Evolutionary conservation across 2,797 vertebrate genomes (phyloP), one percentile per base, ranked within the genome.

Genomic region (Cossypha heuglini): DNA sequence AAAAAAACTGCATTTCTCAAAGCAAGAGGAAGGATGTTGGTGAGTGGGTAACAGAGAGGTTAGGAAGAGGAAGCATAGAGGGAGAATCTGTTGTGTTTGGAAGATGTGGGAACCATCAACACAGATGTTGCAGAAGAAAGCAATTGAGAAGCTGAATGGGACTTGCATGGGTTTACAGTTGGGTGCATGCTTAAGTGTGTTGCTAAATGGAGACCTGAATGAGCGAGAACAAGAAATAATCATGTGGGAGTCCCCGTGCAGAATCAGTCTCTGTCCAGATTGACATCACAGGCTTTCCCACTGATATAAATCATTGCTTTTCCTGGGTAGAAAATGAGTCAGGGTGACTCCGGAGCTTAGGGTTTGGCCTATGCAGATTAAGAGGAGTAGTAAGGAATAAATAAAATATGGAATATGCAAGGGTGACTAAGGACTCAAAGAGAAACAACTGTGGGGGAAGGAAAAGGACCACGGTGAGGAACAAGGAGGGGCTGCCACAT

Each of bases 321-420:
- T 94, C 71, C 59, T 90, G 59, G 48, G 46, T 84, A 94, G 83
- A 92, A 93, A 94, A 84, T 97, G 95, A 96, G 80, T 97, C 94
- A 95, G 95, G 81, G 78, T 94, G 84, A 96, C 78, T 94, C 74
- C 2, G 2, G 76, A 93, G 40, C 29, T 94, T 66, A 75, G 75
- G 57, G 66, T 80, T 83, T 86, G 89, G 95, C 81, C 94, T 92
- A 51, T 96, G 89, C 68, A 92, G 72, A 94, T 96, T 75, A 94
- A 76, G 76, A 69, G 58, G 24, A 91, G 59, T 86, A 84, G 76
- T 76, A 84, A 71, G 67, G 82, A 94, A 94, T 81, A 91, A 92
- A 94, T 94, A 90, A 93, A 93, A 82, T 66, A 59, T 3, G 57
- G 51, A 76, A 87, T 79, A 59, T 55, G 18, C 77, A 85, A 69